Evolutionary conservation across 2,113 vertebrate species (phyloP).

Genomic region (Corythornis madagascariensis): DNA sequence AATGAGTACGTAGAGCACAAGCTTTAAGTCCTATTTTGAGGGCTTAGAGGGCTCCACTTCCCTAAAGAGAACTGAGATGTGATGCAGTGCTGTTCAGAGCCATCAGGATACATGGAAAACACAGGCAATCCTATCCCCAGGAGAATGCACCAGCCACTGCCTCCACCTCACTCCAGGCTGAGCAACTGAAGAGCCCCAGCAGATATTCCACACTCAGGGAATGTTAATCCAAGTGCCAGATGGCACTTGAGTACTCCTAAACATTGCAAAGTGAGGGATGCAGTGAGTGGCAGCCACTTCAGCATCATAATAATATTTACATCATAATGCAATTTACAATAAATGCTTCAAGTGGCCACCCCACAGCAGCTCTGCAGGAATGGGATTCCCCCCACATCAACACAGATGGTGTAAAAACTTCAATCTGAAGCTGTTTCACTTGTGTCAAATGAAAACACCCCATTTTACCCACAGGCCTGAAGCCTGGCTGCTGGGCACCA

Average conservation of each 20-base stretch:
- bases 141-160: background rate
- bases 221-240: accelerated
- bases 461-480: background rate
- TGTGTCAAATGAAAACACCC: background rate
- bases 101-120: background rate
- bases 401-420: background rate
- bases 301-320: background rate
- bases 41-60: background rate
- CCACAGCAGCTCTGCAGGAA: background rate
- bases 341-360: background rate
- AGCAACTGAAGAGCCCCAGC: background rate
- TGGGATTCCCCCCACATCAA: background rate
- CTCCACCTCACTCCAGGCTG: background rate
- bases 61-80: background rate
- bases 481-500: background rate
- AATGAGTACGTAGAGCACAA: background rate
- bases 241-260: background rate
- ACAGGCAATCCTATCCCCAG: background rate
- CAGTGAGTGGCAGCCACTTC: accelerated
- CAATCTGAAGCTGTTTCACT: background rate
- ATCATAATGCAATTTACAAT: no score
- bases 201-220: background rate
- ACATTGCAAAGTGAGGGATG: background rate
- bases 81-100: background rate
- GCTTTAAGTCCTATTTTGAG: background rate